phyloP scores from a whole-genome alignment of 1,140 invertebrate species.

The Drosophila melanogaster region DNA sequence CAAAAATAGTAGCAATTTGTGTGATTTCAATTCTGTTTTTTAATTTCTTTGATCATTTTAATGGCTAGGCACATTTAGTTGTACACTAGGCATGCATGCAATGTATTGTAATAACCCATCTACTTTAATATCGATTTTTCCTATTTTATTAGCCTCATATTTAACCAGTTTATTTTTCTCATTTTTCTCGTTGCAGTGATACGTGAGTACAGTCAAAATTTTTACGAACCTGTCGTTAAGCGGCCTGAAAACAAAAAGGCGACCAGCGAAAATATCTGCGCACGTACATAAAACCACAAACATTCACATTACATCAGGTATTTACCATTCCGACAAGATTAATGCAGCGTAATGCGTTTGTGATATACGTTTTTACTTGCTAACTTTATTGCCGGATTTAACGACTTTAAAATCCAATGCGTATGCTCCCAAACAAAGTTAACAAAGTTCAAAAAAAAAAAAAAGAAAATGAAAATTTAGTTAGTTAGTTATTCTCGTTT shows the following conservation, averaged over 20 bases:
- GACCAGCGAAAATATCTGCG: slow-evolving; percentile 18
- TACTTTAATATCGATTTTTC: slow-evolving; percentile 43
- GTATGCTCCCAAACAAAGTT: not conserved
- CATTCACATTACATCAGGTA: slow-evolving; percentile 51
- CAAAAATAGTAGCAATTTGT: no score
- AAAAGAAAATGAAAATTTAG: no score
- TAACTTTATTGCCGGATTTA: slow-evolving; percentile 32
- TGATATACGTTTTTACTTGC: slow-evolving; percentile 20
- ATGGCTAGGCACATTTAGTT: no score
- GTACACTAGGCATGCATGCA: no score
- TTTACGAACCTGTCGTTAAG: slow-evolving; percentile 26
- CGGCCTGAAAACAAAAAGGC: slow-evolving; percentile 33
- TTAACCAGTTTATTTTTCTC: slow-evolving; percentile 16
- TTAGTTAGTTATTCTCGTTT: slow-evolving; percentile 29
- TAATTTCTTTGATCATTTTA: no score
- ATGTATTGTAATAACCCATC: not conserved
- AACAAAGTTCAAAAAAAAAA: not conserved
- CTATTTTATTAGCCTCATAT: not conserved
- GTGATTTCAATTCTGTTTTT: no score
- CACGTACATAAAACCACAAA: slow-evolving; percentile 28
- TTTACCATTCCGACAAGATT: slow-evolving; percentile 51
- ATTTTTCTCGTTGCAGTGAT: slow-evolving; percentile 67
- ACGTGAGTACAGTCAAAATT: slow-evolving; percentile 64
- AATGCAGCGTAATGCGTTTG: slow-evolving; percentile 50
- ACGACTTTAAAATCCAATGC: slow-evolving; percentile 20